A percentile compares a stretch with the other conserved stretches of the same genome.
phyloP scores from a whole-genome alignment of 1,140 invertebrate species.

The Heliothis subflexa region DNA sequence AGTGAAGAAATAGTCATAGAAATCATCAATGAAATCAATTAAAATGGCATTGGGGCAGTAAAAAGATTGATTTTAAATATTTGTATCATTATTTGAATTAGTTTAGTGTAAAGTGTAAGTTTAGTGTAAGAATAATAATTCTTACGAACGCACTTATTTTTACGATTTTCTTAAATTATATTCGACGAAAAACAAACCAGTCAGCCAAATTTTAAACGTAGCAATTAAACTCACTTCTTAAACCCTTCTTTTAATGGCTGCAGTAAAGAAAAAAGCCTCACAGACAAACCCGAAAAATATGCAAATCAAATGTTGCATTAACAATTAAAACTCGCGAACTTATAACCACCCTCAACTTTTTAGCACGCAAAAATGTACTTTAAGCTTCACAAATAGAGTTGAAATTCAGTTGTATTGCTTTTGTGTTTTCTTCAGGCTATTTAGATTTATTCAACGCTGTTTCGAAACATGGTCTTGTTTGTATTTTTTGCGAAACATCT shows the following conservation, averaged over 20 bases:
- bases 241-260: neutral
- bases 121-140: too few relatives aligned
- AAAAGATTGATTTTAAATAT: too few relatives aligned
- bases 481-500: constrained; percentile 1
- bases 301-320: neutral
- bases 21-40: too few relatives aligned
- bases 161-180: too few relatives aligned
- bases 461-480: constrained; percentile 20
- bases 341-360: neutral
- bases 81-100: too few relatives aligned
- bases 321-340: constrained; percentile 1
- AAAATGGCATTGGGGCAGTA: too few relatives aligned
- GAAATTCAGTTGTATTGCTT: neutral
- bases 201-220: neutral
- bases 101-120: too few relatives aligned
- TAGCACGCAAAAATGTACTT: neutral
- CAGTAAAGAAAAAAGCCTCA: neutral
- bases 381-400: neutral
- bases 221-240: neutral
- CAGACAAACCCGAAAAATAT: constrained; percentile 8
- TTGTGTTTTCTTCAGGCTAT: constrained; percentile 5
- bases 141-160: too few relatives aligned
- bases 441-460: constrained; percentile 31
- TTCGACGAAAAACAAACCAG: neutral
- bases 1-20: too few relatives aligned